Evolutionary conservation across 2,888 invertebrate genomes (phyloP).

Genomic region (Auanema freiburgensis): DNA sequence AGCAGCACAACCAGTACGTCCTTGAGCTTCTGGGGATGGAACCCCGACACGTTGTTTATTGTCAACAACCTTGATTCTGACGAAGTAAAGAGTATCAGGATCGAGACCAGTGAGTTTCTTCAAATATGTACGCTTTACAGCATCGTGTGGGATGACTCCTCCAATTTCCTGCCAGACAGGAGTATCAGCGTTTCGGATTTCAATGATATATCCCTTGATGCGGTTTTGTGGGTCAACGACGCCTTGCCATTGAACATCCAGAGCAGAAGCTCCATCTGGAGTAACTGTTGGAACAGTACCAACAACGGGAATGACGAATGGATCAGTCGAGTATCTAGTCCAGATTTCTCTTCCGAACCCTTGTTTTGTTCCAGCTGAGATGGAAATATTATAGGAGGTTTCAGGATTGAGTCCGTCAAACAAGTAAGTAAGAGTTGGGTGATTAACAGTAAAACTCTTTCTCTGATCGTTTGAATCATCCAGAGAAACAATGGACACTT

Average conservation of each 20-base stretch:
- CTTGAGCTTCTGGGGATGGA: conserved; percentile 64
- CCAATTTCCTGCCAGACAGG: conserved; percentile 62
- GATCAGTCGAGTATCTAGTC: conserved; percentile 60
- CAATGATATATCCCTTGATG: conserved; percentile 62
- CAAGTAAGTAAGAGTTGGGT: conserved; percentile 56
- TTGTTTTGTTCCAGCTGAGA: conserved; percentile 53
- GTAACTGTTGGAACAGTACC: conserved; percentile 45
- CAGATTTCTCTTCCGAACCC: conserved; percentile 63
- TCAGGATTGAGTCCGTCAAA: conserved; percentile 62
- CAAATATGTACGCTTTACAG: conserved; percentile 55
- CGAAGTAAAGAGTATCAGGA: conserved; percentile 66
- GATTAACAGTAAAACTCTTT: conserved; percentile 50
- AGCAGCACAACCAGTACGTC: conserved; percentile 62
- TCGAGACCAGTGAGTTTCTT: conserved; percentile 65
- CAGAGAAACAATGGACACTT: conserved; percentile 53
- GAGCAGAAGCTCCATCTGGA: conserved; percentile 57
- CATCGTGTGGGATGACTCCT: conserved; percentile 53
- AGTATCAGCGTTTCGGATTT: conserved; percentile 54
- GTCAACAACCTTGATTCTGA: conserved; percentile 65
- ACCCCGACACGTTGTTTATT: conserved; percentile 51
- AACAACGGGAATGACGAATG: conserved; percentile 60
- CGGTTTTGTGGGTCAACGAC: conserved; percentile 58
- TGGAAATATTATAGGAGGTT: conserved; percentile 63
- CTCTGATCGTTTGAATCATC: conserved; percentile 51
- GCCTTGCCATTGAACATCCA: conserved; percentile 62